phyloP scores from a whole-genome alignment of 2,888 invertebrate genomes.

The Carcina quercana region DNA sequence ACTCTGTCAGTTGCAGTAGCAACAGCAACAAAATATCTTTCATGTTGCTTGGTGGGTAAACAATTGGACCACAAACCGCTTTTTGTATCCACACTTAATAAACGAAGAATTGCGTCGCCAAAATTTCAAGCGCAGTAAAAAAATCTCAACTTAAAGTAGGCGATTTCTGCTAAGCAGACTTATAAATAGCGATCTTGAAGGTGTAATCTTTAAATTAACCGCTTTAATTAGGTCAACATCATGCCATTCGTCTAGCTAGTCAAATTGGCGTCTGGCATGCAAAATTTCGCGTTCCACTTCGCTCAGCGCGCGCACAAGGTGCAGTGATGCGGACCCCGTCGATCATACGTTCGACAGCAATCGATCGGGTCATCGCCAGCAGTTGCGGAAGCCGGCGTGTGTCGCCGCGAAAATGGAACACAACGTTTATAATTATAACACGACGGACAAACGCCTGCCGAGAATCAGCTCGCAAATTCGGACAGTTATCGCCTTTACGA shows the following conservation, averaged over 20 bases:
- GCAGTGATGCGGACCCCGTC: slow-evolving; percentile 18
- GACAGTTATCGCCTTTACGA: slow-evolving; percentile 40
- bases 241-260: too few species aligned
- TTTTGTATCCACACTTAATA: neutral
- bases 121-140: too few species aligned
- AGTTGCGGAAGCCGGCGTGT: slow-evolving; percentile 62
- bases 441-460: slow-evolving; percentile 50
- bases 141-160: too few species aligned
- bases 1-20: too few species aligned
- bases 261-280: slow-evolving; percentile 3
- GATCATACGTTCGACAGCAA: slow-evolving; percentile 42
- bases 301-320: slow-evolving; percentile 3
- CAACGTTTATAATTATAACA: slow-evolving; percentile 71
- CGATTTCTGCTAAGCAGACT: too few species aligned
- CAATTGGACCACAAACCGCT: too few species aligned
- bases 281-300: slow-evolving; percentile 12
- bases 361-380: slow-evolving; percentile 39
- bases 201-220: too few species aligned
- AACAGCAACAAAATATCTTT: too few species aligned
- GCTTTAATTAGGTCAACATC: too few species aligned
- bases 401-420: slow-evolving; percentile 61
- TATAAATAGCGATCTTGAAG: too few species aligned
- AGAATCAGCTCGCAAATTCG: slow-evolving; percentile 55
- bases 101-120: too few species aligned
- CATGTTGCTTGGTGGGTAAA: too few species aligned